Base-by-base conservation (phyloP, 2,888 invertebrate species). In the Pogonocherus hispidulus region DNA sequence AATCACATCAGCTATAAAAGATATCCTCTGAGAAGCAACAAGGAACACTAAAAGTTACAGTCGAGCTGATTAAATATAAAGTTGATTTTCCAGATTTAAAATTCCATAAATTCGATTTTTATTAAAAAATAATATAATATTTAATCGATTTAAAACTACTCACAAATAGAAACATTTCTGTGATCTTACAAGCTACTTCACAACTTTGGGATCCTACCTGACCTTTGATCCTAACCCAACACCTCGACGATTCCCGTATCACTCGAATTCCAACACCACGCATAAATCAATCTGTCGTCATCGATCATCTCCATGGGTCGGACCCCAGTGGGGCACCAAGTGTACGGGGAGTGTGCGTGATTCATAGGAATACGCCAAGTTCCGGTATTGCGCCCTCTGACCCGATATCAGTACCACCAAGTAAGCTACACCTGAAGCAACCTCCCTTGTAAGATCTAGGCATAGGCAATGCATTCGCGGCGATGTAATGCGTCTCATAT, bases 271-370 rank as follows among this genome's bases (percentile, higher is more conserved):
- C 78, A 72, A 69, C 78, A 74, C 77, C 78, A 79, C 78, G 78
- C 78, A 79, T 80, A 80, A 80, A 80, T 80, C 80, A 80, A 80
- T 80, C 78, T 77, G 78, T 78, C 80, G 72, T 74, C 80, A 80
- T 80, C 76, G 73, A 80, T 80, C 80, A 80, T 76, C 64, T 72
- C 72, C 65, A 63, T 66, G 56, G n/a, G 72, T 73, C 59, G 75
- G 74, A 71, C 75, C 67, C 71, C 71, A 71, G 74, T 74, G 75
- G 77, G 51, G 76, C 69, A 69, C 41, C 67, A 62, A 66, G 57
- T 41, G 27, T 66, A 55, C 64, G 71, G 54, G 60, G 59, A 66
- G 67, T 55, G 27, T 60, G 8, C 27, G 37, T 72, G 72, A 75
- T 73, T 75, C 73, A 73, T 75, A 46, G 46, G 52, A 68, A 52